phyloP scores from a whole-genome alignment of 1,140 invertebrate species.

The Doryteuthis pealeii region DNA sequence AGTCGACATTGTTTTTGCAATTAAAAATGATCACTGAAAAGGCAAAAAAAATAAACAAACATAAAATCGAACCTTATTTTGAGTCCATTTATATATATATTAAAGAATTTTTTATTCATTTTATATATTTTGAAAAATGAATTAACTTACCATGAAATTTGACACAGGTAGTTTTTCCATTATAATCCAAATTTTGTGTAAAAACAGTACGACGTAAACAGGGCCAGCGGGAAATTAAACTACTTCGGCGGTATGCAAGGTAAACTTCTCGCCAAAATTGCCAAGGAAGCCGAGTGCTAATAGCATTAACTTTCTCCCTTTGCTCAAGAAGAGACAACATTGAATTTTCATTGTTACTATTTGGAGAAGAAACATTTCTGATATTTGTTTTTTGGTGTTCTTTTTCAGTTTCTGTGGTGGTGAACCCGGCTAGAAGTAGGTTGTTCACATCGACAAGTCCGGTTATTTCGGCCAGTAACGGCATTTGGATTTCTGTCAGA shows the following conservation, averaged over 20 bases:
- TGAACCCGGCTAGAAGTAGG: neutral
- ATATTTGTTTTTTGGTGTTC: too few species aligned
- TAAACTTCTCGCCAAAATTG: constrained; percentile 4
- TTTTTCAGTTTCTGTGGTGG: neutral
- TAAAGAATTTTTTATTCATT: too few species aligned
- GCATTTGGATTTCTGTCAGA: neutral
- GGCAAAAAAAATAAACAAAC: too few species aligned
- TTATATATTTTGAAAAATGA: too few species aligned
- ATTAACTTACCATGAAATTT: constrained; percentile 2
- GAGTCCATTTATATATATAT: too few species aligned
- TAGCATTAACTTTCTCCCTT: too few species aligned
- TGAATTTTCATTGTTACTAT: too few species aligned
- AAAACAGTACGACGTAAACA: constrained; percentile 1
- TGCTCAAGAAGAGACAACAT: too few species aligned
- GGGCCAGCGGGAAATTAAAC: neutral
- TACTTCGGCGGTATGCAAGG: neutral
- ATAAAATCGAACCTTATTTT: too few species aligned
- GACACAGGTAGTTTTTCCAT: neutral
- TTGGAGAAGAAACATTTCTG: too few species aligned
- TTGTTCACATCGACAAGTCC: neutral
- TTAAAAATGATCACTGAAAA: too few species aligned
- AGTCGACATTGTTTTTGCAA: too few species aligned
- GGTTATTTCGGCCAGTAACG: neutral
- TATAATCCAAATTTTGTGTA: neutral
- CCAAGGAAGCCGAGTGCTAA: neutral